A percentile compares a stretch with the other conserved stretches of the same genome.
These are phyloP conservation scores for Chromis chromis DNA, from an alignment of 2,797 vertebrate species.

Conservation along the genomic window DNA sequence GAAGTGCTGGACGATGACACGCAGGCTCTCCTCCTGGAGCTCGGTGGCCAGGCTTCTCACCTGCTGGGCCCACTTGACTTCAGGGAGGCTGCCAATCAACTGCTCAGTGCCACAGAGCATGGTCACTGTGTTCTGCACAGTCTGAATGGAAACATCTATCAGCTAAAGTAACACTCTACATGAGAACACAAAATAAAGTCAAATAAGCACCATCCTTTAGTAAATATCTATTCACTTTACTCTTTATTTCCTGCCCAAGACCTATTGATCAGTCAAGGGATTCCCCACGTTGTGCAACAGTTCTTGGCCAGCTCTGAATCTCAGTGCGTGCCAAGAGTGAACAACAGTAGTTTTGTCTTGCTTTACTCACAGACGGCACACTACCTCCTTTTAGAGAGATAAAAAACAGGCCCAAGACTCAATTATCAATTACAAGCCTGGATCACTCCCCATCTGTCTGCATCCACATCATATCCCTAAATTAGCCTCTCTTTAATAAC, in stretches of 20 bases:
- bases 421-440: slow-evolving; percentile 63
- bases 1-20: slow-evolving; percentile 88
- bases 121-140: slow-evolving; percentile 87
- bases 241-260: slow-evolving; percentile 1
- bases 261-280: slow-evolving; percentile 39
- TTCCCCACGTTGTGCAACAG: slow-evolving; percentile 28
- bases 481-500: slow-evolving; percentile 63
- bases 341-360: slow-evolving; percentile 41
- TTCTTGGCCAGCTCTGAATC: slow-evolving; percentile 44
- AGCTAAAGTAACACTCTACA: slow-evolving; percentile 34
- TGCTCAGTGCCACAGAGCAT: slow-evolving; percentile 91
- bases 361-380: slow-evolving; percentile 12
- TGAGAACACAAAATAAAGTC: slow-evolving; percentile 35
- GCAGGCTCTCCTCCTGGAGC: slow-evolving; percentile 89
- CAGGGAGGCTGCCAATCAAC: slow-evolving; percentile 90
- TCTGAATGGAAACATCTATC: slow-evolving; percentile 81
- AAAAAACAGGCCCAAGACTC: slow-evolving; percentile 52
- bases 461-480: slow-evolving; percentile 55
- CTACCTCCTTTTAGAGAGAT: slow-evolving; percentile 24
- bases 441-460: slow-evolving; percentile 54
- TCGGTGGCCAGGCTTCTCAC: slow-evolving; percentile 85
- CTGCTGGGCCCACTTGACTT: slow-evolving; percentile 93
- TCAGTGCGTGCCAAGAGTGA: slow-evolving; percentile 39
- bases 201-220: slow-evolving; percentile 1
- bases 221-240: too few species aligned